A percentile compares a stretch with the other conserved stretches of the same genome.
phyloP scores from a whole-genome alignment of 1,140 invertebrate genomes.

The Teleogryllus occipitalis region DNA sequence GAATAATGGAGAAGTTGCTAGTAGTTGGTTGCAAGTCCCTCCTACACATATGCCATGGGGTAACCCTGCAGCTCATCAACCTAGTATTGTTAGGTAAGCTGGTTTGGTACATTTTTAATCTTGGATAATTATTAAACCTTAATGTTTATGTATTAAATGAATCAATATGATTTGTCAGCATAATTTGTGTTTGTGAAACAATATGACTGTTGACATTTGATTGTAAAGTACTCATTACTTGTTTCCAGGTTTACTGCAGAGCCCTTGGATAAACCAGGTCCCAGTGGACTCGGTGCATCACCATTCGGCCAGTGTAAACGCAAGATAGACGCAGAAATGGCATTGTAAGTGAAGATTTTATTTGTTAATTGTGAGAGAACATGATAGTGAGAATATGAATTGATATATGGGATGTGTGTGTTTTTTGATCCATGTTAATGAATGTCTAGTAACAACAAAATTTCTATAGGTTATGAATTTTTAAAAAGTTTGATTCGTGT shows the following conservation, averaged over 20 bases:
- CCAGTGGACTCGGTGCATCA: neutral
- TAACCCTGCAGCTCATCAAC: slow-evolving; percentile 11
- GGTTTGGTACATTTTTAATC: neutral
- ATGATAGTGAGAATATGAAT: no score
- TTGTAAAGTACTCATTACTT: neutral
- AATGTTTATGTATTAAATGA: neutral
- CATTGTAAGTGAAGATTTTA: neutral
- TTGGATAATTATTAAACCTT: neutral
- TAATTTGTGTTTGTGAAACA: neutral
- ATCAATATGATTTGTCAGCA: neutral
- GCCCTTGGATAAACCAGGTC: neutral
- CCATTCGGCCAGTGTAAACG: neutral
- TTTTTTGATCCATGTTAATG: no score
- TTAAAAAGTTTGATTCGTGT: no score
- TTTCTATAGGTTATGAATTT: no score
- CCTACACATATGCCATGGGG: slow-evolving; percentile 19
- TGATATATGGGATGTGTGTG: no score
- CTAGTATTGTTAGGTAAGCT: slow-evolving; percentile 11
- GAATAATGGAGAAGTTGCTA: neutral
- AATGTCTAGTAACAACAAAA: no score
- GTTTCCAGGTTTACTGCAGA: neutral
- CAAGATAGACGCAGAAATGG: neutral
- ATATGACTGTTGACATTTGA: neutral
- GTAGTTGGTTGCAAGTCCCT: slow-evolving; percentile 16
- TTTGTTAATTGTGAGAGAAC: neutral